Evolutionary conservation across 1,140 invertebrate species (phyloP), one percentile per base, ranked within the genome.

Genomic region (Drosophila ironensis): DNA sequence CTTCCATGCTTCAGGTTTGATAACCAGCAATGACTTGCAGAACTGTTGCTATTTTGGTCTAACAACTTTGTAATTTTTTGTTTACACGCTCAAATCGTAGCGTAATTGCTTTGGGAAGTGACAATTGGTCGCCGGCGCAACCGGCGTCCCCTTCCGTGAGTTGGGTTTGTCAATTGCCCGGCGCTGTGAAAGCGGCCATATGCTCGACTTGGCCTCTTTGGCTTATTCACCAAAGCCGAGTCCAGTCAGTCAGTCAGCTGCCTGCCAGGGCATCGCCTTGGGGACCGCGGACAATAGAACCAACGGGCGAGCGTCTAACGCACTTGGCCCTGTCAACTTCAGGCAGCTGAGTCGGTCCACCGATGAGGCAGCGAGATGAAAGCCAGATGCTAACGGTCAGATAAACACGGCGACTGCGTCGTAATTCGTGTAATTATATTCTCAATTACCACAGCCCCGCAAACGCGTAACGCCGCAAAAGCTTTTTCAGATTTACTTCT

Each of bases 401-500:
- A 84, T 84, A 78, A 77, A 57, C 68, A 24, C 38, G 35, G 14
- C 53, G 68, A 77, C 69, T 77, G 72, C 59, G 52, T 59, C 61
- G 80, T 87, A 86, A 86, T 86, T 87, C 81, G 61, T 80, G 74
- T 86, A 86, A 86, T 86, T 86, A 86, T 86, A 86, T 86, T 86
- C 80, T 86, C 80, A 86, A 86, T 86, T 86, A 86, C 80, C 68
- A 66, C 70, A 61, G 35, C 46, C 46, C 38, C 38, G 42, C 38
- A 38, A 44, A 52, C 40, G 40, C n/a, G n/a, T n/a, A n/a, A n/a
- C n/a, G n/a, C n/a, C n/a, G n/a, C n/a, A n/a, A 56, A 81, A 82
- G 57, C 69, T 53, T 56, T 77, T 76, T 61, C 46, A 16, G 47
- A 71, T 71, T 72, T 52, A 38, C 33, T 8, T 46, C 48, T 68